phyloP scores from a whole-genome alignment of 1,140 invertebrate species.

The Semibalanus balanoides region DNA sequence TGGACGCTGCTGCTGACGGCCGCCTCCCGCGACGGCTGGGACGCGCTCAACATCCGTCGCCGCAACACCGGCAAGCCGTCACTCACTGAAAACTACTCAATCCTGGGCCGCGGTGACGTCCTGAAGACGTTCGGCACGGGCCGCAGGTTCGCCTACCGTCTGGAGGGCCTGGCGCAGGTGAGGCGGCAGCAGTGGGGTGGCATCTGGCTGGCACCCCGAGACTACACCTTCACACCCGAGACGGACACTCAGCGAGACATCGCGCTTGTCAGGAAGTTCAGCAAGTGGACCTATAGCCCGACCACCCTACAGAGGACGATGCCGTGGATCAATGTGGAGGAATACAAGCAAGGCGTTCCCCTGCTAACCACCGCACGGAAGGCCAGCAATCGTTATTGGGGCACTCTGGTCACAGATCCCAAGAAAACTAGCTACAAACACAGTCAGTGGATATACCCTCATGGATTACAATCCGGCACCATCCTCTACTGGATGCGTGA shows the following conservation, averaged over 20 bases:
- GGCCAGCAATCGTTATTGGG: background rate
- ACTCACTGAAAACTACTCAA: background rate
- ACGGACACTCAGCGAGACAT: background rate
- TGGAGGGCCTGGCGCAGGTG: background rate
- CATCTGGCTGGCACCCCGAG: background rate
- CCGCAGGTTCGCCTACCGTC: background rate
- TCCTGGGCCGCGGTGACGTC: background rate
- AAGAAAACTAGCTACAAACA: background rate
- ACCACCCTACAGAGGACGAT: background rate
- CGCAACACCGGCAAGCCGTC: background rate
- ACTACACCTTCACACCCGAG: background rate
- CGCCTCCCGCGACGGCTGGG: background rate
- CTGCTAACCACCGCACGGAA: background rate
- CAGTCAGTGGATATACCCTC: background rate
- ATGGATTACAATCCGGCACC: background rate
- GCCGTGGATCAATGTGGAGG: background rate
- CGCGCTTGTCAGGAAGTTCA: background rate
- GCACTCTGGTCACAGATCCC: background rate
- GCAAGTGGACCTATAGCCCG: background rate
- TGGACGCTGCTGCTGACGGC: conserved; percentile 2
- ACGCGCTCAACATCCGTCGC: background rate
- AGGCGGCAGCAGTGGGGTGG: background rate
- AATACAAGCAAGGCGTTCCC: background rate
- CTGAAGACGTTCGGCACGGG: background rate
- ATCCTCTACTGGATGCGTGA: background rate